Percentiles rank a stretch among this genome's conserved stretches.
Evolutionary conservation across 2,888 invertebrate genomes (phyloP).

Genomic region (Diadegma fenestrale): DNA sequence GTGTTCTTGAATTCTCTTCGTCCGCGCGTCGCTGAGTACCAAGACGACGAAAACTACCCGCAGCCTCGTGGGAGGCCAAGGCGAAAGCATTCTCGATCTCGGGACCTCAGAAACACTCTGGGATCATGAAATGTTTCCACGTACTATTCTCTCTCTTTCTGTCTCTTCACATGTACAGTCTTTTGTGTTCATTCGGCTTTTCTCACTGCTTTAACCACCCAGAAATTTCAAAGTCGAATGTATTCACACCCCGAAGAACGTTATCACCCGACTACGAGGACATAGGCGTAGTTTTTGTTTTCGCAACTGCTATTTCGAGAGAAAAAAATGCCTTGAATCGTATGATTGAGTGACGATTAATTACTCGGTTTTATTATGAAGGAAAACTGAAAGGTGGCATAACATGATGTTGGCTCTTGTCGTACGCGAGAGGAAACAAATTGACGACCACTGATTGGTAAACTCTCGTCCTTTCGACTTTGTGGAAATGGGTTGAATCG

Average conservation of each 20-base stretch:
- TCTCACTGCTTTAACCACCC: slow-evolving; percentile 44
- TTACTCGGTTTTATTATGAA: background rate
- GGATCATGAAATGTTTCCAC: slow-evolving; percentile 56
- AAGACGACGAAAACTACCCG: slow-evolving; percentile 42
- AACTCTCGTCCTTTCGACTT: slow-evolving; percentile 65
- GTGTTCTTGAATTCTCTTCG: slow-evolving; percentile 77
- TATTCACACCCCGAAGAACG: slow-evolving; percentile 57
- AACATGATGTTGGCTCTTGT: slow-evolving; percentile 48
- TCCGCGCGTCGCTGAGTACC: slow-evolving; percentile 45
- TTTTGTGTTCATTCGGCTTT: slow-evolving; percentile 33
- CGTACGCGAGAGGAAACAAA: slow-evolving; percentile 56
- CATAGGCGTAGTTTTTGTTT: background rate
- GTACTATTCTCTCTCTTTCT: slow-evolving; percentile 21
- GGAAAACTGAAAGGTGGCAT: slow-evolving; percentile 54
- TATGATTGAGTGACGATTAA: background rate
- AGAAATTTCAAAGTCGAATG: slow-evolving; percentile 65
- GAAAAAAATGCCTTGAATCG: background rate
- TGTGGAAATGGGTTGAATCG: slow-evolving; percentile 56
- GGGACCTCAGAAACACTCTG: slow-evolving; percentile 61
- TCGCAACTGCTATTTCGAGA: background rate
- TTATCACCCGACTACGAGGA: slow-evolving; percentile 49
- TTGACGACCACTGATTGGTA: slow-evolving; percentile 70
- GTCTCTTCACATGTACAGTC: slow-evolving; percentile 11
- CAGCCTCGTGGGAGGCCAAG: slow-evolving; percentile 54
- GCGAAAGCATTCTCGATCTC: slow-evolving; percentile 62